These are phyloP conservation scores for Melospiza melodia DNA, from an alignment of 2,113 vertebrate genomes.

Conservation along the genomic window DNA sequence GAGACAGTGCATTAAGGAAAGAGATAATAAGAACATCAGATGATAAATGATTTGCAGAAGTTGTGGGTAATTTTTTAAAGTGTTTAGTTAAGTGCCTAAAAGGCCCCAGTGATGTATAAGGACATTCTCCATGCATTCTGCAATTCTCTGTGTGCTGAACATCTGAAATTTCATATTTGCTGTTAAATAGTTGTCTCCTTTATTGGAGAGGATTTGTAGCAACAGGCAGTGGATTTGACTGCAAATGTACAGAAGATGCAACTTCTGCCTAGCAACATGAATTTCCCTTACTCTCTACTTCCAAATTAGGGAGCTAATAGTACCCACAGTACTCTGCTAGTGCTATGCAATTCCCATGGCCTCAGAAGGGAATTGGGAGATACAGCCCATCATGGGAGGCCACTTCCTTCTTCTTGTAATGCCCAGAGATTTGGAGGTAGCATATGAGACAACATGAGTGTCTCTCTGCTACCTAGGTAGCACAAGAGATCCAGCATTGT, in stretches of 20 bases:
- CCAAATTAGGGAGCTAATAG: background rate
- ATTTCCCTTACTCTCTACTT: background rate
- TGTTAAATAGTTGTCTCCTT: background rate
- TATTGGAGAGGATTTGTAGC: background rate
- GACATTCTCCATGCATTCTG: background rate
- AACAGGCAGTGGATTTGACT: background rate
- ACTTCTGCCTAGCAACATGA: background rate
- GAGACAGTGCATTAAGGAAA: background rate
- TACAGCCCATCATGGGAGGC: background rate
- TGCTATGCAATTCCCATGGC: background rate
- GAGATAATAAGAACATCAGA: background rate
- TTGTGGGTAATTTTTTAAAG: background rate
- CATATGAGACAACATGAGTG: accelerated
- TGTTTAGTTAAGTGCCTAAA: background rate
- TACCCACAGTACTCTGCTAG: background rate
- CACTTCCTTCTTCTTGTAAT: background rate
- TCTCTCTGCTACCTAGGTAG: background rate
- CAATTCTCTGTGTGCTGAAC: background rate
- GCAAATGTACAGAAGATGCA: background rate
- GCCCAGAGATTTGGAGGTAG: background rate
- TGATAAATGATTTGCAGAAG: background rate
- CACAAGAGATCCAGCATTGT: background rate
- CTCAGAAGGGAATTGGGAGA: background rate
- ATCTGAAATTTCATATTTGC: background rate
- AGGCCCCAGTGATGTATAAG: background rate